Base-by-base conservation (phyloP, 2,888 invertebrate genomes). In the Tinea semifulvella region DNA sequence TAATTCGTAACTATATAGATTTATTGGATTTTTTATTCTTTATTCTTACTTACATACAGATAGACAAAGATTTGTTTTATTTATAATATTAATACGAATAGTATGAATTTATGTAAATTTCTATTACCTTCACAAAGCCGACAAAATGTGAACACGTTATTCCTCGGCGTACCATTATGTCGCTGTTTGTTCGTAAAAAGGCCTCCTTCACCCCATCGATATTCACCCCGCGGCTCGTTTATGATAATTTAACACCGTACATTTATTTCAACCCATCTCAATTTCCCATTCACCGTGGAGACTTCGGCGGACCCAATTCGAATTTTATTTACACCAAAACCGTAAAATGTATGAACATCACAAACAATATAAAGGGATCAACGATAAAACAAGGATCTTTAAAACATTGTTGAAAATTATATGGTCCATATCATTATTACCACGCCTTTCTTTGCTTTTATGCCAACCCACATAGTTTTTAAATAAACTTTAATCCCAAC, bases 231-330 rank as follows among this genome's bases (percentile, higher is more conserved):
- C 13, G 31, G 31, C 31, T 31, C 31, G 31, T 31, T 31, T 31
- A 31, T 31, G 31, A 31, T 31, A 31, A 31, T 31, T 31, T 31
- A 13, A 31, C 31, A 31, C 31, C 31, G 6, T 31, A 31, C 31
- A 31, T 31, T 31, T 31, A 31, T 31, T 31, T 31, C 31, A 31
- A 31, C 31, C 31, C 31, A 31, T 31, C 31, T 31, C 31, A 31
- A 31, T 31, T 31, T 31, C n/a, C 31, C 31, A 31, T 11, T 31
- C 13, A 4, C 13, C 6, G n/a, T 14, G 31, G 31, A 4, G 5
- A 13, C 31, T 31, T 31, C 31, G 13, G 13, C 31, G 2, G 14
- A 14, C 31, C 31, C 6, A 11, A 11, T 14, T 13, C 13, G 6
- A 31, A 31, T 31, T 31, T 31, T 31, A 31, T 31, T 31, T 31